phyloP scores from a whole-genome alignment of 1,140 invertebrate genomes.

The Dysdera silvatica region DNA sequence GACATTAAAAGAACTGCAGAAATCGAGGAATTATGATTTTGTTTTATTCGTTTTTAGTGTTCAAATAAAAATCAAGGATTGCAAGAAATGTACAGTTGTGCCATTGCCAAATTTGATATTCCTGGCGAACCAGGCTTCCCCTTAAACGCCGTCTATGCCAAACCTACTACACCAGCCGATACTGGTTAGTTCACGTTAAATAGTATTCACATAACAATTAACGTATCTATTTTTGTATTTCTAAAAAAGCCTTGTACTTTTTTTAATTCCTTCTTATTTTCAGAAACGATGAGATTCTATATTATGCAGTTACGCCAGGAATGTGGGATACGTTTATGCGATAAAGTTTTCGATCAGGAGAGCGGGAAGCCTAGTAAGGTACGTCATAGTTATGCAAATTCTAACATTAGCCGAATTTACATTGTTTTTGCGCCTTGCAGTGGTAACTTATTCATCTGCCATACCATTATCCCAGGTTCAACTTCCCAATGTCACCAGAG shows the following conservation, averaged over 20 bases:
- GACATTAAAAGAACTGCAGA: too few species aligned
- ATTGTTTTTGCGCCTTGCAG: too few species aligned
- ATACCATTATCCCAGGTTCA: too few species aligned
- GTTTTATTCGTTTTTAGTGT: slow-evolving; percentile 53
- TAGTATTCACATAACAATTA: slow-evolving; percentile 10
- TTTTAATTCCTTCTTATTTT: slow-evolving; percentile 37
- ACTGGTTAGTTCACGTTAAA: slow-evolving; percentile 56
- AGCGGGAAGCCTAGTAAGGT: slow-evolving; percentile 90
- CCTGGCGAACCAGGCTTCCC: slow-evolving; percentile 94
- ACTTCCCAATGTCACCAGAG: too few species aligned
- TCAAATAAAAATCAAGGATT: slow-evolving; percentile 76
- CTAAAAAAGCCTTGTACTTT: background rate
- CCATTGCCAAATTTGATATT: slow-evolving; percentile 91
- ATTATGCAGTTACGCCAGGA: slow-evolving; percentile 92
- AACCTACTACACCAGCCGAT: slow-evolving; percentile 67
- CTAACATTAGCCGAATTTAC: background rate
- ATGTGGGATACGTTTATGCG: slow-evolving; percentile 77
- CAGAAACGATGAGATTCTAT: slow-evolving; percentile 86
- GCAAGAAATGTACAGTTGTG: slow-evolving; percentile 93
- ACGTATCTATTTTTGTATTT: too few species aligned
- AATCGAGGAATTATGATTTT: too few species aligned
- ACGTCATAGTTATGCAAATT: background rate
- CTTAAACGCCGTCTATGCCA: slow-evolving; percentile 93
- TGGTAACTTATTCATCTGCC: too few species aligned
- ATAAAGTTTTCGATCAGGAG: slow-evolving; percentile 80